A percentile compares a stretch with the other conserved stretches of the same genome.
Evolutionary conservation across 2,113 vertebrate genomes (phyloP).

Genomic region (Dasyurus viverrinus): DNA sequence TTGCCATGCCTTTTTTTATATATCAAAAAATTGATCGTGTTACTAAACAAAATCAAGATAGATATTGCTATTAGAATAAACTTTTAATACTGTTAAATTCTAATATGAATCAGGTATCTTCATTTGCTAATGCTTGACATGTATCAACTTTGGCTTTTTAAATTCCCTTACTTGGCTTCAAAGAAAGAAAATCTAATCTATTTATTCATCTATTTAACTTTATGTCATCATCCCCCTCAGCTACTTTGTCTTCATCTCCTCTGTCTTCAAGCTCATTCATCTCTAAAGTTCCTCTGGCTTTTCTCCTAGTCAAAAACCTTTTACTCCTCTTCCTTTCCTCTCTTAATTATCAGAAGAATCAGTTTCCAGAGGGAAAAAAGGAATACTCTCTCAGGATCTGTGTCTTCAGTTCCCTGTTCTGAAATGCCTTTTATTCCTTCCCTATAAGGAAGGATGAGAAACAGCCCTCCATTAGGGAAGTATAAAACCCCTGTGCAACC

Average conservation of each 20-base stretch:
- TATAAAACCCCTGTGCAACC: background rate
- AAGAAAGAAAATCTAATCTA: background rate
- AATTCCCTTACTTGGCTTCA: background rate
- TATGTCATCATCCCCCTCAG: background rate
- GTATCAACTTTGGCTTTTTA: background rate
- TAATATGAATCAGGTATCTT: background rate
- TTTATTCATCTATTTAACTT: background rate
- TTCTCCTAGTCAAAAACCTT: background rate
- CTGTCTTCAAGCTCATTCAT: background rate
- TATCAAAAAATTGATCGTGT: background rate
- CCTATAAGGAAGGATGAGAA: background rate
- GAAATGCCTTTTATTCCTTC: background rate
- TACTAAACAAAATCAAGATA: background rate
- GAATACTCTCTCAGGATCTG: background rate
- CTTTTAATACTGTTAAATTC: background rate
- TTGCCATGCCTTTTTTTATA: background rate
- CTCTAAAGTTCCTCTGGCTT: background rate
- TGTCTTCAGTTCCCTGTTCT: background rate
- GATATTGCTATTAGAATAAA: background rate
- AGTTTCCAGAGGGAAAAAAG: background rate
- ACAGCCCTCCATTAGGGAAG: background rate
- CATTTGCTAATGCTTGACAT: background rate
- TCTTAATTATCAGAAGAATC: background rate
- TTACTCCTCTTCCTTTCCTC: background rate
- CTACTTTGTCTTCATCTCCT: background rate